Percentiles rank a stretch among this genome's conserved stretches.
phyloP scores from a whole-genome alignment of 2,797 vertebrate species.

The Mallotus villosus region DNA sequence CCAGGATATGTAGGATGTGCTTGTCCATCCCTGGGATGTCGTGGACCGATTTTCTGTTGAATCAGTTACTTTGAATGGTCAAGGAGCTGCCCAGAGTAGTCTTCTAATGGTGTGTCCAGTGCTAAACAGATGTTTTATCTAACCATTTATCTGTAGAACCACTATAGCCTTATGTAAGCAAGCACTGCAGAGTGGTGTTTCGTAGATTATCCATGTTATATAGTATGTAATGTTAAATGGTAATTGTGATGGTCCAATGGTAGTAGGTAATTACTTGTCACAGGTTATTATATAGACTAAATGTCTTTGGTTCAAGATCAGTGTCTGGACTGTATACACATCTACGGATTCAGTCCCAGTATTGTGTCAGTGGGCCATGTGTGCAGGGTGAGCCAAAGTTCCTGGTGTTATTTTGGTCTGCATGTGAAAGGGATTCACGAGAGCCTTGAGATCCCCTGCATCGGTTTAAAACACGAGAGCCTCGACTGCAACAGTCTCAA shows the following conservation, averaged over 20 bases:
- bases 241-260: background rate
- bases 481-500: background rate
- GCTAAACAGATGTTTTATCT: background rate
- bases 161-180: too few species aligned
- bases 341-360: background rate
- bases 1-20: too few species aligned
- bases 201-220: background rate
- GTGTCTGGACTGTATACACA: background rate
- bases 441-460: too few species aligned
- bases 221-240: background rate
- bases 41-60: too few species aligned
- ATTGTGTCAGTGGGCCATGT: conserved; percentile 10
- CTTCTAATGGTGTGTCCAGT: too few species aligned
- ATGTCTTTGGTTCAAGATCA: background rate
- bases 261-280: background rate
- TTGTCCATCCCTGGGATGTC: too few species aligned
- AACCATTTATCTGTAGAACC: background rate
- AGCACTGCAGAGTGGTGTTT: background rate
- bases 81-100: too few species aligned
- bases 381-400: conserved; percentile 20
- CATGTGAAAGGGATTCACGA: background rate
- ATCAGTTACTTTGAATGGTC: too few species aligned
- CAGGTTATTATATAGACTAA: background rate
- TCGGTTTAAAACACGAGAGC: background rate
- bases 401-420: background rate